Evolutionary conservation across 2,888 invertebrate genomes (phyloP).

Genomic region (Orthosia incerta): DNA sequence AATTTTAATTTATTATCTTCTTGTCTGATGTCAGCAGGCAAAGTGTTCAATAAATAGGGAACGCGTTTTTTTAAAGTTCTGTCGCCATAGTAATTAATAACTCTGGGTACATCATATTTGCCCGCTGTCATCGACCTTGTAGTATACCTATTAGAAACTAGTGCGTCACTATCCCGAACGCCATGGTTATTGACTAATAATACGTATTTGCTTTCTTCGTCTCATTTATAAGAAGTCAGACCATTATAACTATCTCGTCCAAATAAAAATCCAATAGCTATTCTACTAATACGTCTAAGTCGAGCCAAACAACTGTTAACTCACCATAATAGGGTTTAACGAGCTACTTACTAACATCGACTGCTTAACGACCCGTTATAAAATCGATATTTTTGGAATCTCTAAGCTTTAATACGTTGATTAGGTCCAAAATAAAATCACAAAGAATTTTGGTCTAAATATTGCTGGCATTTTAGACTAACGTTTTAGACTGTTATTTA

Average conservation of each 20-base stretch:
- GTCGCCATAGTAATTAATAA: no score
- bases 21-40: no score
- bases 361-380: conserved; percentile 47
- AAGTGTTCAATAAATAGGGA: no score
- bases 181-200: no score
- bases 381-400: conserved; percentile 58
- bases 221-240: neutral
- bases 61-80: no score
- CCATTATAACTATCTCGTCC: neutral
- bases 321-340: conserved; percentile 50
- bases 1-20: no score
- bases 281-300: conserved; percentile 12
- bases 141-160: no score
- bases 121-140: no score
- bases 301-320: conserved; percentile 30
- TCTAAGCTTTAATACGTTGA: conserved; percentile 32
- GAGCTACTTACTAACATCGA: conserved; percentile 33
- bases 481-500: conserved; percentile 53
- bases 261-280: neutral
- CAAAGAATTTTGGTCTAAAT: conserved; percentile 28
- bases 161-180: no score
- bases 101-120: no score
- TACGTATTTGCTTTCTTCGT: neutral
- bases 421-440: conserved; percentile 54
- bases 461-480: conserved; percentile 21